Base-by-base conservation (phyloP, 2,113 vertebrate genomes). In the Panurus biarmicus region DNA sequence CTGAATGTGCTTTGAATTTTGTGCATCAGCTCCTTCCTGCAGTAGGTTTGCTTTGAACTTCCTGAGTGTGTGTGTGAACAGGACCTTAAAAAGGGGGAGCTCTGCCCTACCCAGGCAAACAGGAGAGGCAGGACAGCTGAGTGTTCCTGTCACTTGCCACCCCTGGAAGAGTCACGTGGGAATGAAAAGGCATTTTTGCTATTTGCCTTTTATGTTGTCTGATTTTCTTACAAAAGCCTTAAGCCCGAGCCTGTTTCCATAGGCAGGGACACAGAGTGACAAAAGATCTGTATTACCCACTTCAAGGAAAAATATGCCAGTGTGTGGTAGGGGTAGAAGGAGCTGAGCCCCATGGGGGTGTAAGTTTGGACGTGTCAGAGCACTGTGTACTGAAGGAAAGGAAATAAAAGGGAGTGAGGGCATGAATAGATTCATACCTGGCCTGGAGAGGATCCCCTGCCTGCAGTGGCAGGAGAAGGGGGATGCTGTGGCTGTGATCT, bases 311-410 rank as follows among this genome's bases (percentile, higher is more conserved):
- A 47, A 28, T 29, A 24, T 5, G 12, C 5, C 66, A 45, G 33
- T 0, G 1, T 69, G 50, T 50, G 45, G 40, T 14, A 35, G 45
- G 16, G 40, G 29, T 60, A 28, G 72, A 56, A 81, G 65, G 44
- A 92, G 51, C 23, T 71, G 77, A 82, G 57, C 12, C 40, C n/a
- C 33, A 22, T 6, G 28, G 70, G 25, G n/a, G 2, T 74, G 5
- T 35, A n/a, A 29, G 11, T 65, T 75, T 5, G 13, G 71, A 66
- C 77, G 24, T 10, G 51, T 10, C 35, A 47, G 60, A 87, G 31
- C 14, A 5, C 19, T 0, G 3, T 23, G n/a, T 25, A 14, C 31
- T 0, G 1, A 61, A 72, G n/a, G 25, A 57, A 75, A 60, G 1
- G 4, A 75, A 93, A 74, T n/a, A 72, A 74, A 89, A 40, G 28